Conservation (phyloP, 2,888 invertebrate genomes). For the Syrphus vitripennis region DNA sequence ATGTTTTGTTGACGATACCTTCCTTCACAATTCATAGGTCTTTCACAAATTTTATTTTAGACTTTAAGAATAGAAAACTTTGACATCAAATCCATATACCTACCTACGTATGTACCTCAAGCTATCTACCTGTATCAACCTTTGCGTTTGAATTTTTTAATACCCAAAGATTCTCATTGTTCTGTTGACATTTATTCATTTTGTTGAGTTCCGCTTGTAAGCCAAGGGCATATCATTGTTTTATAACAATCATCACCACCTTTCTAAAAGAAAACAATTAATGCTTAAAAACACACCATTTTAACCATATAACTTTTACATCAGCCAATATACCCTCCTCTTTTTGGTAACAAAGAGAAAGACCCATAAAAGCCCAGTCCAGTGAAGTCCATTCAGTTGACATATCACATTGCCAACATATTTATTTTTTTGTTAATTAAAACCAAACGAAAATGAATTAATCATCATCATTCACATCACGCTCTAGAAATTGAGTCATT, state of each 20-base stretch:
- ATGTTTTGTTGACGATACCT: no score
- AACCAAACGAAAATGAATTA: conserved; percentile 66
- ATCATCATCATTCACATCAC: conserved; percentile 71
- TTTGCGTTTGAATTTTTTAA: not conserved
- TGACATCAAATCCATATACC: not conserved
- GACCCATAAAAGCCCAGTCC: not conserved
- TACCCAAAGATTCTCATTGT: not conserved
- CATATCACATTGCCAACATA: conserved; percentile 50
- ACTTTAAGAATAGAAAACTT: not conserved
- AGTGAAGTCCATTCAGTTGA: conserved; percentile 28
- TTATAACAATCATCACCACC: conserved; percentile 31
- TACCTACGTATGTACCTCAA: no score
- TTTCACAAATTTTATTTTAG: no score
- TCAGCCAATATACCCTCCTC: not conserved
- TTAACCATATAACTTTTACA: conserved; percentile 35
- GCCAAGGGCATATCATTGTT: conserved; percentile 23
- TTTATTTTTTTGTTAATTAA: conserved; percentile 66
- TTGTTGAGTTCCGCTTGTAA: conserved; percentile 40
- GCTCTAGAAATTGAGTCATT: conserved; percentile 70
- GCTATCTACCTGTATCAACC: not conserved
- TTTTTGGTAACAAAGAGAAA: conserved; percentile 12
- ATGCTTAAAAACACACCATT: conserved; percentile 12
- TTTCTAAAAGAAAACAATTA: conserved; percentile 44
- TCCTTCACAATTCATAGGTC: no score
- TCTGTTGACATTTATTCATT: conserved; percentile 34